Evolutionary conservation across 2,888 invertebrate genomes (phyloP), one percentile per base, ranked within the genome.

Genomic region (Callyntrura sp.): DNA sequence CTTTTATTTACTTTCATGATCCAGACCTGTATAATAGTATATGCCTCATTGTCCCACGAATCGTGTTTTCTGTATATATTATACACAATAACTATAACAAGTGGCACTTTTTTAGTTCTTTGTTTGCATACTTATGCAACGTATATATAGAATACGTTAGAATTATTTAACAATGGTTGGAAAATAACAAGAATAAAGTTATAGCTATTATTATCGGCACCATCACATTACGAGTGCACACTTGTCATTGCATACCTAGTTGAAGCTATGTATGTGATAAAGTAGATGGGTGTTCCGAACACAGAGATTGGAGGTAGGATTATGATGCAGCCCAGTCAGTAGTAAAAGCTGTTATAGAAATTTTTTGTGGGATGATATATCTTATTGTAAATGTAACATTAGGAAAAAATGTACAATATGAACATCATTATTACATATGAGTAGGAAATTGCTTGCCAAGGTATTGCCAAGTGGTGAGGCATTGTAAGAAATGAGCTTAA

Each of bases 131-230:
- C n/a, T n/a, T n/a, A n/a, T n/a, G n/a, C n/a, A n/a, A n/a, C n/a
- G 45, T 45, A 45, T 45, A 45, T 11, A 45, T 51, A 23, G 51
- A 68, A 65, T 83, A 20, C n/a, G n/a, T n/a, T n/a, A n/a, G n/a
- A n/a, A n/a, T n/a, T n/a, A n/a, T n/a, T n/a, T 14, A 25, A 68
- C 62, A 65, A 82, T 62, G 5, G 25, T 25, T 5, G 35, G 35
- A 28, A 79, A 55, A 57, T 65, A 83, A 65, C 68, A 83, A 43
- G 82, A 83, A 83, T 68, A 51, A 48, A 83, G 51, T 83, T 55
- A 79, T 57, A 51, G 4, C n/a, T 35, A 35, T 35, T n/a, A 35
- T 35, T 23, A 25, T n/a, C n/a, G n/a, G n/a, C n/a, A n/a, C n/a
- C n/a, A n/a, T n/a, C n/a, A n/a, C n/a, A n/a, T n/a, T 25, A 25